These are phyloP conservation scores for Oscheius sp. DNA, from an alignment of 1,140 invertebrate species.

Conservation along the genomic window DNA sequence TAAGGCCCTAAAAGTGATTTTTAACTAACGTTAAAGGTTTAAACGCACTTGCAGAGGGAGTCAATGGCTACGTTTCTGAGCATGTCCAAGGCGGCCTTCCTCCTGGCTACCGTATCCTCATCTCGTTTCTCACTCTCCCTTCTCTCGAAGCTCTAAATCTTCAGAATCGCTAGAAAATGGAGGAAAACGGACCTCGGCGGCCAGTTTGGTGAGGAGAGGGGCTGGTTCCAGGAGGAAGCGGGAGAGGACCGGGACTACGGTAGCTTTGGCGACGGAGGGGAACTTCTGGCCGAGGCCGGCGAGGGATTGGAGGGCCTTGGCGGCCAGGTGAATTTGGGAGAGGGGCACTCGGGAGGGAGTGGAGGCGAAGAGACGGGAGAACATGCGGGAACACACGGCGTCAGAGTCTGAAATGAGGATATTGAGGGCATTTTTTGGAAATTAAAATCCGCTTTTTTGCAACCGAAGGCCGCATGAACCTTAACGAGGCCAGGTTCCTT, in stretches of 20 bases:
- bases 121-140: conserved; percentile 5
- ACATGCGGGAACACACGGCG: conserved; percentile 85
- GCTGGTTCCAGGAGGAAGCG: conserved; percentile 33
- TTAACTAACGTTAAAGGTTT: conserved; percentile 41
- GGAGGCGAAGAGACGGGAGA: conserved; percentile 64
- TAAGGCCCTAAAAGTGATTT: conserved; percentile 73
- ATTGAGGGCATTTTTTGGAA: no score
- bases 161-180: not conserved
- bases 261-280: conserved; percentile 31
- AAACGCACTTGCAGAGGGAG: conserved; percentile 30
- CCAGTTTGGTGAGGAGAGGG: conserved; percentile 15
- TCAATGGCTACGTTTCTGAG: not conserved
- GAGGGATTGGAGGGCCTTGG: conserved; percentile 8
- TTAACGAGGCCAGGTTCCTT: no score
- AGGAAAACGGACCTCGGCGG: conserved; percentile 6
- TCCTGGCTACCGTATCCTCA: conserved; percentile 62
- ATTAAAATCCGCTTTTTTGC: no score
- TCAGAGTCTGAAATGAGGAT: conserved; percentile 34
- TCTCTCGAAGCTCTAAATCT: not conserved
- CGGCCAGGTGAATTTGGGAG: conserved; percentile 1
- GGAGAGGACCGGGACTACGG: conserved; percentile 14
- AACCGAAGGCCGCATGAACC: no score
- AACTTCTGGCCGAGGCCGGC: conserved; percentile 29
- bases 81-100: conserved; percentile 9
- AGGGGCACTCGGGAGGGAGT: conserved; percentile 88